phyloP scores from a whole-genome alignment of 2,888 invertebrate genomes.

The Epistrophe eligans region DNA sequence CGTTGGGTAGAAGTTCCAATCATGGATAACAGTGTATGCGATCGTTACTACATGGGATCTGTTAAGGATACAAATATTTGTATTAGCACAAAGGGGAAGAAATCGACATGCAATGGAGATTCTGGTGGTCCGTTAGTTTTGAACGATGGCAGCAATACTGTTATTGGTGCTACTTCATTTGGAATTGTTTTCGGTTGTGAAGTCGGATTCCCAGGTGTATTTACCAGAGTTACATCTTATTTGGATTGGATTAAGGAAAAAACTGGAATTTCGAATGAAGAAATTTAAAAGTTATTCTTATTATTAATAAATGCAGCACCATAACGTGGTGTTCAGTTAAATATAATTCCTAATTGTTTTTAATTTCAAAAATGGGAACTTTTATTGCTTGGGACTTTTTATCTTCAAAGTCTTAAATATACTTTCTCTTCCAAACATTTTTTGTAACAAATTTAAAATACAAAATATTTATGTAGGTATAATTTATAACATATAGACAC shows the following conservation, averaged over 20 bases:
- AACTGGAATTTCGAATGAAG: conserved; percentile 77
- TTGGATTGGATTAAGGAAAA: conserved; percentile 80
- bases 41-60: conserved; percentile 77
- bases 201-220: conserved; percentile 81
- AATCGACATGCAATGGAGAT: conserved; percentile 82
- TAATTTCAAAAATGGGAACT: no score
- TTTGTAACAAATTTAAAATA: no score
- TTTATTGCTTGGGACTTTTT: no score
- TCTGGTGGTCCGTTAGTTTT: conserved; percentile 82
- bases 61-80: conserved; percentile 78
- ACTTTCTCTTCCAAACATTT: no score
- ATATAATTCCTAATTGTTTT: no score
- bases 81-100: conserved; percentile 78
- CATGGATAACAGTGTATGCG: conserved; percentile 78
- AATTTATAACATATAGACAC: no score
- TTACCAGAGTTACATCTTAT: conserved; percentile 80
- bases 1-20: conserved; percentile 78
- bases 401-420: no score
- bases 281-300: conserved; percentile 41
- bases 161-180: conserved; percentile 82
- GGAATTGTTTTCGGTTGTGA: conserved; percentile 81
- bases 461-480: no score
- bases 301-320: neutral
- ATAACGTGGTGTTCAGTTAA: neutral
- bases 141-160: conserved; percentile 75